A percentile compares a stretch with the other conserved stretches of the same genome.
phyloP scores from a whole-genome alignment of 2,113 vertebrate genomes.

The Sapayoa aenigma region DNA sequence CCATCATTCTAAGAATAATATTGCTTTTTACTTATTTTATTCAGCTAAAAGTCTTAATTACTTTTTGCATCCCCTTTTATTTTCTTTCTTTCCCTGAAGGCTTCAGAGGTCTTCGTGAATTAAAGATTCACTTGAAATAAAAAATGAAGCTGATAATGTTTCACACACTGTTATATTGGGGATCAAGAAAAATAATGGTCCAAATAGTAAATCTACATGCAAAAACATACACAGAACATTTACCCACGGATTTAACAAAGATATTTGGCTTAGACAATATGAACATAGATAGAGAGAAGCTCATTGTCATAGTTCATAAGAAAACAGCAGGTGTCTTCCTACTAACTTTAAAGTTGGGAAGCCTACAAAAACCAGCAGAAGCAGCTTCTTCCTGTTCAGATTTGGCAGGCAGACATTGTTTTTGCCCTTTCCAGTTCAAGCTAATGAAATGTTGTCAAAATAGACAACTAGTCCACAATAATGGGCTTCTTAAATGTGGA shows the following conservation, averaged over 20 bases:
- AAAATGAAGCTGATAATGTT: not conserved
- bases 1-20: not conserved
- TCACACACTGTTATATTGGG: not conserved
- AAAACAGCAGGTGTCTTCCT: not conserved
- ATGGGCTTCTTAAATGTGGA: not conserved
- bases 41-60: not conserved
- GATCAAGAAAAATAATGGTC: not conserved
- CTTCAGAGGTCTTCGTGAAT: not conserved
- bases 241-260: not conserved
- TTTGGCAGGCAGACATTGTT: not conserved
- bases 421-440: not conserved
- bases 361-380: not conserved
- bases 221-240: not conserved
- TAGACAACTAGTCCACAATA: not conserved
- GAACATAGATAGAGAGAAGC: not conserved
- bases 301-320: not conserved
- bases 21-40: not conserved
- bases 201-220: not conserved
- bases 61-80: not conserved
- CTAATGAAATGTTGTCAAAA: not conserved
- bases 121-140: not conserved
- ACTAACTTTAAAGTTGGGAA: not conserved
- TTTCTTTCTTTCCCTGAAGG: not conserved
- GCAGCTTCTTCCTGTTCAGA: not conserved
- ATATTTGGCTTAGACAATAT: not conserved